Percentiles rank a stretch among this genome's conserved stretches.
phyloP scores from a whole-genome alignment of 2,113 vertebrate genomes.

The Plotosus lineatus region DNA sequence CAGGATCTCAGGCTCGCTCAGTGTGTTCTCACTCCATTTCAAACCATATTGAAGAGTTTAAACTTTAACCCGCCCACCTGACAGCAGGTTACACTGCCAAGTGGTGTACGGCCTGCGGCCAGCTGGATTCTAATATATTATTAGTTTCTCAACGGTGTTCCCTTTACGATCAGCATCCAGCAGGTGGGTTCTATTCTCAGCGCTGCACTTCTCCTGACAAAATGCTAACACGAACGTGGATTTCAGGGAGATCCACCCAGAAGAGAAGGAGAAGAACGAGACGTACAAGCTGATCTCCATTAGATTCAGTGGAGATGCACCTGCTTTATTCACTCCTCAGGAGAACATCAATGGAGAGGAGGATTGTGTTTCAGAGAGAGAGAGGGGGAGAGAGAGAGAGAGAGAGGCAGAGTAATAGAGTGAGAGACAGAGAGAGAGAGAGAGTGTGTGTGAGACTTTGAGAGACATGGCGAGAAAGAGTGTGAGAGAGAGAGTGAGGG shows the following conservation, averaged over 20 bases:
- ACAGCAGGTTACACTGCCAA: background rate
- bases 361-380: background rate
- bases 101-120: background rate
- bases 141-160: background rate
- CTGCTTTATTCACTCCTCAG: constrained; percentile 14
- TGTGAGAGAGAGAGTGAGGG: too few species aligned
- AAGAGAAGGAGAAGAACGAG: background rate
- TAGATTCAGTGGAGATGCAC: background rate
- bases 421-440: too few species aligned
- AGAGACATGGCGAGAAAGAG: too few species aligned
- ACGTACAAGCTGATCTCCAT: background rate
- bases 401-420: background rate
- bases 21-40: background rate
- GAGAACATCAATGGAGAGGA: background rate
- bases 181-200: background rate
- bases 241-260: constrained; percentile 12
- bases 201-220: background rate
- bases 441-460: too few species aligned
- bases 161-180: background rate
- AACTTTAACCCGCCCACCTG: background rate
- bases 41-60: background rate
- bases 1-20: background rate
- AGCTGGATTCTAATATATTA: background rate
- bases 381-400: background rate
- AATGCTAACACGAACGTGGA: background rate